Evolutionary conservation across 1,140 invertebrate species (phyloP).

Genomic region (Mactra quadrangularis): DNA sequence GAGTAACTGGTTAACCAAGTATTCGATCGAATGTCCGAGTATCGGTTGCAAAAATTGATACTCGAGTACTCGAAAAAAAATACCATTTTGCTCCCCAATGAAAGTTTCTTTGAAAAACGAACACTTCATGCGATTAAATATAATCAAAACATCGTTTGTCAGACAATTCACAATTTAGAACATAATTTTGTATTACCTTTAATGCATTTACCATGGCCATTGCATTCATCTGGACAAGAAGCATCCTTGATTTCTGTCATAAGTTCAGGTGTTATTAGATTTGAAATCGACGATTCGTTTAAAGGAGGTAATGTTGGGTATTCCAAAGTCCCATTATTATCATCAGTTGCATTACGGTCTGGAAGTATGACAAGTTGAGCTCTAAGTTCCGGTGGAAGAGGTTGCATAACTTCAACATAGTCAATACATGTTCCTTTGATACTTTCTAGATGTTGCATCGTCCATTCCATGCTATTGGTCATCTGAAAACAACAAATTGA

Average conservation of each 20-base stretch:
- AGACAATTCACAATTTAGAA: background rate
- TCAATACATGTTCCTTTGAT: conserved; percentile 16
- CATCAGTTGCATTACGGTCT: background rate
- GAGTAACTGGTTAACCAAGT: no score
- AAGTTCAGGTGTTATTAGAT: background rate
- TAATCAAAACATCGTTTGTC: no score
- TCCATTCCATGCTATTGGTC: conserved; percentile 30
- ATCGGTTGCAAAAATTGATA: no score
- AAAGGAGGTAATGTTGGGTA: background rate
- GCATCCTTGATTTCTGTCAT: background rate
- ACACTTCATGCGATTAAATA: no score
- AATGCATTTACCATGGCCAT: background rate
- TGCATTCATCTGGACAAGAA: conserved; percentile 29
- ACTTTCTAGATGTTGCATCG: conserved; percentile 27
- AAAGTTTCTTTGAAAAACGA: no score
- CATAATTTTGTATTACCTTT: conserved; percentile 7
- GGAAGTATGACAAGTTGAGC: background rate
- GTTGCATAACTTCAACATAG: conserved; percentile 33
- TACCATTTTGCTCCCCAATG: no score
- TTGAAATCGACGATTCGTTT: background rate
- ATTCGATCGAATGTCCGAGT: no score
- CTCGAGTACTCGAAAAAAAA: no score
- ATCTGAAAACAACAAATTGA: conserved; percentile 21
- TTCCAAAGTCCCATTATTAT: background rate
- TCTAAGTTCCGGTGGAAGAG: background rate